Conservation (phyloP, 2,888 invertebrate genomes). For the Aproaerema taeniolella region DNA sequence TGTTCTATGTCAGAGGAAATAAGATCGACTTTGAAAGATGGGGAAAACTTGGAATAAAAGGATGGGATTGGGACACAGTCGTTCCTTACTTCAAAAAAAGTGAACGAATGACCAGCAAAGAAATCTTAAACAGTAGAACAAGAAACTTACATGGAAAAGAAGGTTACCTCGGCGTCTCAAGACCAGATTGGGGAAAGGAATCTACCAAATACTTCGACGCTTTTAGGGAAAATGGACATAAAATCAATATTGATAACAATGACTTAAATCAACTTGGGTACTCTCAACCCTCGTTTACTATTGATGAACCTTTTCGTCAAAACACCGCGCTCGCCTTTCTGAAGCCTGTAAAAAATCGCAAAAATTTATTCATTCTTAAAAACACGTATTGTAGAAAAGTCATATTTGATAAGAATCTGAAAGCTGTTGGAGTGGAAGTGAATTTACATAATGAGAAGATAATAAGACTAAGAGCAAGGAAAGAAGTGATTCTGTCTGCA, state of each 20-base stretch:
- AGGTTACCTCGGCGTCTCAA: conserved; percentile 79
- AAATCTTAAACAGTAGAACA: conserved; percentile 57
- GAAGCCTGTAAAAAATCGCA: conserved; percentile 72
- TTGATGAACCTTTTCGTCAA: conserved; percentile 82
- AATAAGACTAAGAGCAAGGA: conserved; percentile 63
- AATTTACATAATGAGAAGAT: conserved; percentile 72
- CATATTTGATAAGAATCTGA: conserved; percentile 68
- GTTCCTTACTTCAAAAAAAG: conserved; percentile 83
- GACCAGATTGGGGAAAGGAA: conserved; percentile 75
- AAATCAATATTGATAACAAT: conserved; percentile 76
- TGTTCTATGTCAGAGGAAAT: conserved; percentile 71
- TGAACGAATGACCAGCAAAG: conserved; percentile 70
- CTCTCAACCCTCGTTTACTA: conserved; percentile 80
- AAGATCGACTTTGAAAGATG: conserved; percentile 9
- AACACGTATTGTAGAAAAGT: conserved; percentile 78
- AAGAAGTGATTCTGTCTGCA: conserved; percentile 86
- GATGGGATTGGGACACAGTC: conserved; percentile 82
- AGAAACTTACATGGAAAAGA: conserved; percentile 76
- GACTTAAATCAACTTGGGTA: conserved; percentile 82
- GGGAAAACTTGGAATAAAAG: conserved; percentile 30
- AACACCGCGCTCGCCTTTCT: conserved; percentile 86
- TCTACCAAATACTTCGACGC: conserved; percentile 79
- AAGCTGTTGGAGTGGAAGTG: conserved; percentile 74
- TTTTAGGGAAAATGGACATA: conserved; percentile 80
- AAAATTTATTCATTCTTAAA: conserved; percentile 80